These are phyloP conservation scores for Pandemis heparana DNA, from an alignment of 2,888 invertebrate genomes.

Conservation along the genomic window DNA sequence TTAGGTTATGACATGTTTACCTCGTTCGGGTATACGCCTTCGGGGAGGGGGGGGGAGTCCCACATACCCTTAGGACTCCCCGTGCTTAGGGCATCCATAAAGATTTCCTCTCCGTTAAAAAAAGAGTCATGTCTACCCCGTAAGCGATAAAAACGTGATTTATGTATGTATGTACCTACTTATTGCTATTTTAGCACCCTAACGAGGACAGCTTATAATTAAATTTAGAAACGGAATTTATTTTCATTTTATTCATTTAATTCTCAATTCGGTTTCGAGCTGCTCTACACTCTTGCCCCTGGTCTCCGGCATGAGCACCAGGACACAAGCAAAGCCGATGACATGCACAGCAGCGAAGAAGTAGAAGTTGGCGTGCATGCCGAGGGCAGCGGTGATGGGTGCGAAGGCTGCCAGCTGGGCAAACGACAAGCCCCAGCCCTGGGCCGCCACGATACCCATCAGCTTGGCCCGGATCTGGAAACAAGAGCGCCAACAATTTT, in stretches of 20 bases:
- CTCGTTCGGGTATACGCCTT: no score
- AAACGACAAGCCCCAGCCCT: conserved; percentile 57
- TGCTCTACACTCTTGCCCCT: conserved; percentile 69
- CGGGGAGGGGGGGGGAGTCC: no score
- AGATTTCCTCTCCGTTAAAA: no score
- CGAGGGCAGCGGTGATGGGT: conserved; percentile 50
- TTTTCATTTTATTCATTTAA: not conserved
- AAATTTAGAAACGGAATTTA: no score
- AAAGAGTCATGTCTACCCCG: no score
- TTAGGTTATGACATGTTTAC: no score
- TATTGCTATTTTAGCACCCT: no score
- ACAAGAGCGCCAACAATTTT: not conserved
- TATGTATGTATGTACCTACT: no score
- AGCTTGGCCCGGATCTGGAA: conserved; percentile 65
- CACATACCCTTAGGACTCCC: no score
- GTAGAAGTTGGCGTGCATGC: conserved; percentile 66
- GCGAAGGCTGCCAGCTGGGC: conserved; percentile 54
- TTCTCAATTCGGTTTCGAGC: conserved; percentile 53
- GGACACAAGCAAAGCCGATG: conserved; percentile 57
- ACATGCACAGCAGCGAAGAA: conserved; percentile 65
- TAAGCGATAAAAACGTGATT: no score
- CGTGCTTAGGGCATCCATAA: no score
- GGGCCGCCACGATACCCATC: conserved; percentile 56
- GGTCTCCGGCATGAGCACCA: conserved; percentile 72
- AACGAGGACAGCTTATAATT: no score